Evolutionary conservation across 2,888 invertebrate species (phyloP).

Genomic region (Chrysolina haemoptera): DNA sequence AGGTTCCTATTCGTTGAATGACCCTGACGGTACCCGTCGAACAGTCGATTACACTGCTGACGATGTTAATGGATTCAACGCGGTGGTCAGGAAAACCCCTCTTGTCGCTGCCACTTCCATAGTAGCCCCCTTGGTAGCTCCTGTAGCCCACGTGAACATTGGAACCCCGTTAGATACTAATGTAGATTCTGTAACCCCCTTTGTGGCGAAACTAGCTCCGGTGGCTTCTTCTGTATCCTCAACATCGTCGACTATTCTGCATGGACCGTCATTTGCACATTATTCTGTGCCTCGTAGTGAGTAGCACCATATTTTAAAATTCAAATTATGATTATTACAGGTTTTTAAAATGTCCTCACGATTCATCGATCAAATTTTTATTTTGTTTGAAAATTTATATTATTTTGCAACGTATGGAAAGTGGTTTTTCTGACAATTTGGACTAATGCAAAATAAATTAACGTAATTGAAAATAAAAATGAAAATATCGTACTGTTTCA

Average conservation of each 20-base stretch:
- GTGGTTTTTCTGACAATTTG: no score
- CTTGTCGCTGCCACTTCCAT: constrained; percentile 67
- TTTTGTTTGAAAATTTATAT: no score
- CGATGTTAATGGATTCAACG: constrained; percentile 72
- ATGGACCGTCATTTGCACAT: constrained; percentile 26
- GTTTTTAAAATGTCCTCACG: no score
- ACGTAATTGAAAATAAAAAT: no score
- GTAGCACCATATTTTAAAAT: neutral
- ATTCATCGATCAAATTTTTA: no score
- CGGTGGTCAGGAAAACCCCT: constrained; percentile 72
- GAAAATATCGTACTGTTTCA: no score
- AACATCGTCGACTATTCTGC: constrained; percentile 37
- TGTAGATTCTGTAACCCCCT: neutral
- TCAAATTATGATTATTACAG: no score
- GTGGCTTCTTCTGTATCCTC: constrained; percentile 46
- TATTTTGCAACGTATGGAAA: no score
- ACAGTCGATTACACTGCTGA: constrained; percentile 67
- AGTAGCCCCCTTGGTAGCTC: constrained; percentile 51
- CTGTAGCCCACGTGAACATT: constrained; percentile 51
- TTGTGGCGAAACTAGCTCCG: constrained; percentile 52
- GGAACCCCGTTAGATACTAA: constrained; percentile 56
- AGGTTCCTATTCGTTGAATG: constrained; percentile 70
- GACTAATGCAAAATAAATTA: no score
- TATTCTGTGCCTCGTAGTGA: constrained; percentile 32
- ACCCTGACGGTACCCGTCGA: constrained; percentile 77